Conservation (phyloP, 2,113 vertebrate species). For the Tragelaphus scriptus region DNA sequence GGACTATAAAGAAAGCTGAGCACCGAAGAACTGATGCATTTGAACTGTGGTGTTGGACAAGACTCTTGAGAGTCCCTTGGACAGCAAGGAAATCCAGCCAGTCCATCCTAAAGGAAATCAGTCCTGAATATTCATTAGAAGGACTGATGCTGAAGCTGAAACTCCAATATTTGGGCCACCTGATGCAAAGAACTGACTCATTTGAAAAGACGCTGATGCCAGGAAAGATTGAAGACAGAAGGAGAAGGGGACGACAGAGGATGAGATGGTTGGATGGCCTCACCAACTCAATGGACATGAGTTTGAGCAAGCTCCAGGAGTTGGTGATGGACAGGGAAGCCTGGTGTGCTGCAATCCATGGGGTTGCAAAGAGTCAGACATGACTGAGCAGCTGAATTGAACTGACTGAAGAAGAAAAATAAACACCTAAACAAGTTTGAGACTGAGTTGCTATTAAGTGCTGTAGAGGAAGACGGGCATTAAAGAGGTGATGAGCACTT, state of each 20-base stretch:
- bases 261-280: not conserved
- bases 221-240: not conserved
- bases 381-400: not conserved
- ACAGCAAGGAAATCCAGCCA: not conserved
- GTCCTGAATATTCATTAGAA: not conserved
- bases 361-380: not conserved
- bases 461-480: not conserved
- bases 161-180: not conserved
- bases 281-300: not conserved
- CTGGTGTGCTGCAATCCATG: not conserved
- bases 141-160: not conserved
- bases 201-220: not conserved
- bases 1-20: not conserved
- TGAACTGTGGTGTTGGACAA: not conserved
- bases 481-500: not conserved
- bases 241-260: not conserved
- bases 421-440: not conserved
- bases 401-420: not conserved
- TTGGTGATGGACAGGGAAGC: not conserved
- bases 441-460: not conserved
- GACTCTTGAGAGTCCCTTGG: not conserved
- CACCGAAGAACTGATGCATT: not conserved
- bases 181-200: not conserved
- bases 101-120: not conserved
- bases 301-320: not conserved